Evolutionary conservation across 2,113 vertebrate genomes (phyloP), one percentile per base, ranked within the genome.

Genomic region (Rhinichthys klamathensis): DNA sequence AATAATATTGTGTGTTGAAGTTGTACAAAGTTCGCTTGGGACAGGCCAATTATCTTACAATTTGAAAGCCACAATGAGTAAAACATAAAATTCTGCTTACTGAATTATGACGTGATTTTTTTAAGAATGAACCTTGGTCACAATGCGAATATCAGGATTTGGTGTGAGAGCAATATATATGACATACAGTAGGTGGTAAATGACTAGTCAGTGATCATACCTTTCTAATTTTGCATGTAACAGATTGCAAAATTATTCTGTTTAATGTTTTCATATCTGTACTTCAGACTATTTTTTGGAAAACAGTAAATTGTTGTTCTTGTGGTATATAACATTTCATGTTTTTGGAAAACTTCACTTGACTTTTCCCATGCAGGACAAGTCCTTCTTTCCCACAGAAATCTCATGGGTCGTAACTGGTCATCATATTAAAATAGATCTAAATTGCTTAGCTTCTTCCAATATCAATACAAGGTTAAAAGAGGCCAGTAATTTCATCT

Each of bases 331-430:
- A 82, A 54, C 10, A 23, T 23, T 58, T 44, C 21, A 80, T 63
- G 58, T 63, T 80, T 80, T 80, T 41, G 35, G 56, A 79, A 41
- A 25, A 49, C 60, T 32, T 41, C 49, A 32, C 27, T 56, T 25
- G 41, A 73, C 16, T 81, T 16, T 49, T 81, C 18, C 44, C 80
- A 56, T 56, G 54, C 54, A 69, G 44, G 27, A 21, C 41, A 25
- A 69, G 25, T 10, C 18, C 80, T 80, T 27, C n/a, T 82, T 69
- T 82, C 80, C 80, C 63, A 82, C 63, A 49, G 16, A 69, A 82
- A 82, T 82, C 80, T 35, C 44, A 35, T 51, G 80, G 27, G 44
- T 63, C 16, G 9, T 82, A 69, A 54, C 44, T 44, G 65, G 80
- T 69, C 46, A 35, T 30, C 25, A 35, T 49, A 54, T 69, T 35